phyloP scores from a whole-genome alignment of 2,797 vertebrate species.

The Etheostoma nigrum region DNA sequence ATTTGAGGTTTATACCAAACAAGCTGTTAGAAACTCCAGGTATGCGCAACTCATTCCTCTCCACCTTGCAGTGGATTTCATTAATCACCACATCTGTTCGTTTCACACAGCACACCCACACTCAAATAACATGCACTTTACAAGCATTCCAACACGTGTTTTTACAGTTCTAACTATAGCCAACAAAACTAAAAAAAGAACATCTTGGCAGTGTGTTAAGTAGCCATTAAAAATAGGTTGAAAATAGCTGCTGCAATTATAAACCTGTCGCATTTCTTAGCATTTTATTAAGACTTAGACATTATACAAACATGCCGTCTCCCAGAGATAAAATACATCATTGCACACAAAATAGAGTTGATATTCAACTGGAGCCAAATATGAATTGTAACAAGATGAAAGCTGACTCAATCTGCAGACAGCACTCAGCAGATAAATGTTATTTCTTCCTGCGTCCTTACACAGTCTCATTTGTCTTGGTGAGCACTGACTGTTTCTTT shows the following conservation, averaged over 20 bases:
- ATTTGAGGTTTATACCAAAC: constrained; percentile 39
- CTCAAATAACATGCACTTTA: constrained; percentile 23
- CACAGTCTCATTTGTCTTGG: constrained; percentile 47
- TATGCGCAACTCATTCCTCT: constrained; percentile 33
- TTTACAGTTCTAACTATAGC: constrained; percentile 39
- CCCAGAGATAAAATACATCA: not conserved
- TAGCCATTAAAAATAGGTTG: constrained; percentile 27
- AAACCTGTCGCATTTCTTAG: constrained; percentile 28
- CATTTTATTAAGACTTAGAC: constrained; percentile 21
- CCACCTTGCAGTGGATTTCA: constrained; percentile 54
- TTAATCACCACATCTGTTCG: constrained; percentile 66
- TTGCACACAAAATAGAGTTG: not conserved
- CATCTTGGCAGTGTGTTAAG: constrained; percentile 37
- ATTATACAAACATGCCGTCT: not conserved
- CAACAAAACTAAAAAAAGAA: constrained; percentile 14
- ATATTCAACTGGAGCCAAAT: constrained; percentile 6
- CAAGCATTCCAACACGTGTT: constrained; percentile 30
- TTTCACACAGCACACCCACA: constrained; percentile 43
- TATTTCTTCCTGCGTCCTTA: constrained; percentile 25
- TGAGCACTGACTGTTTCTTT: constrained; percentile 48
- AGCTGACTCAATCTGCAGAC: constrained; percentile 55
- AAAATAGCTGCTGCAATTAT: constrained; percentile 35
- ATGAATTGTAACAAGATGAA: constrained; percentile 25
- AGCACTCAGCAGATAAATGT: constrained; percentile 43
- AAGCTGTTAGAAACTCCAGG: constrained; percentile 54